Conservation (phyloP, 2,113 vertebrate genomes). For the Ascaphus truei region DNA sequence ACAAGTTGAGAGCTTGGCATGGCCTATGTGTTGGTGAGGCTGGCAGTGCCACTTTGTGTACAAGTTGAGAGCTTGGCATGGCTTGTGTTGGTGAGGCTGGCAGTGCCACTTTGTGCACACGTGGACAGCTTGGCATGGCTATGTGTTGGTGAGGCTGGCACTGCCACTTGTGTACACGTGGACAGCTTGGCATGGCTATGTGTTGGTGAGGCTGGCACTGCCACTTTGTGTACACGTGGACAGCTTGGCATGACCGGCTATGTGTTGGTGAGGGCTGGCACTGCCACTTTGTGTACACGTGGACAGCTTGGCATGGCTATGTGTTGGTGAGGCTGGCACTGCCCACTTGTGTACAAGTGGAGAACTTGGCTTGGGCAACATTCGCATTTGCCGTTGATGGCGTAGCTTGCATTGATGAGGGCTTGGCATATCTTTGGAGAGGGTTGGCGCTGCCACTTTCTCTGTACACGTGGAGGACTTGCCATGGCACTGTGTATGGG, state of each 20-base stretch:
- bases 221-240: background rate
- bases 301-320: background rate
- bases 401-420: background rate
- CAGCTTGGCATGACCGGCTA: background rate
- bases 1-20: background rate
- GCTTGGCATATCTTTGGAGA: too few relatives aligned
- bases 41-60: too few relatives aligned
- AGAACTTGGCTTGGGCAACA: background rate
- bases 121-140: background rate
- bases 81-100: too few relatives aligned
- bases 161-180: background rate
- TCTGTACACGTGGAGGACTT: background rate
- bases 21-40: too few relatives aligned
- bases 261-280: background rate
- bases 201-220: too few relatives aligned
- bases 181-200: background rate
- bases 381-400: background rate
- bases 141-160: background rate
- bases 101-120: background rate
- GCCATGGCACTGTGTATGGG: background rate
- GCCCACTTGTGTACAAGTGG: background rate
- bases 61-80: background rate
- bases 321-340: background rate
- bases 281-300: background rate
- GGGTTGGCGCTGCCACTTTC: too few relatives aligned